phyloP scores from a whole-genome alignment of 2,113 vertebrate species.

The Prionailurus bengalensis region DNA sequence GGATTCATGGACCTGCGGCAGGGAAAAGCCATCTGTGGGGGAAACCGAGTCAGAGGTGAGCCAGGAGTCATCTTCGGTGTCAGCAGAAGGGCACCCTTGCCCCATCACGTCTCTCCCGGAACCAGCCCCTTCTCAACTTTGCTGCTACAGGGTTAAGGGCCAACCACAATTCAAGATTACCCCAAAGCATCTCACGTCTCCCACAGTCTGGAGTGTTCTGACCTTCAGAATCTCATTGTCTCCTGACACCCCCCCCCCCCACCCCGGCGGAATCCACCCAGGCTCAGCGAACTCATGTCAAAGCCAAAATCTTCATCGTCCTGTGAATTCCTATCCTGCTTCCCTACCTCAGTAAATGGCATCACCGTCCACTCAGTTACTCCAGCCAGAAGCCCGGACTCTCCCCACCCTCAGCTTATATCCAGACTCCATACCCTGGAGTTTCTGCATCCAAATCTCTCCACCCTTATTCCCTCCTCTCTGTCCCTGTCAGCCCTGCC shows the following conservation, averaged over 20 bases:
- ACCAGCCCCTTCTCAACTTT: neutral
- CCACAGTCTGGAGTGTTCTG: neutral
- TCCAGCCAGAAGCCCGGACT: neutral
- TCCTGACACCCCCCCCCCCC: too few species aligned
- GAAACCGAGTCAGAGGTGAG: neutral
- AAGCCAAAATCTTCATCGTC: neutral
- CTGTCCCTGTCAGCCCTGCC: neutral
- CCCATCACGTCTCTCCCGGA: neutral
- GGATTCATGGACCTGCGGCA: neutral
- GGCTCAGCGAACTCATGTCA: fast-evolving
- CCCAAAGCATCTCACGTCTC: fast-evolving
- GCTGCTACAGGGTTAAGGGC: neutral
- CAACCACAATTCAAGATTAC: neutral
- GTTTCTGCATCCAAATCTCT: neutral
- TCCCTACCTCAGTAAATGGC: neutral
- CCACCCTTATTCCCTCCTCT: neutral
- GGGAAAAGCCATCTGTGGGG: constrained; percentile 55
- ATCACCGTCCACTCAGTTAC: neutral
- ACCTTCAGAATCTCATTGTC: neutral
- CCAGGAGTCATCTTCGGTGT: neutral
- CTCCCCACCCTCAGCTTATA: too few species aligned
- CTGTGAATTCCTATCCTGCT: neutral
- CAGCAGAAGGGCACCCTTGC: neutral
- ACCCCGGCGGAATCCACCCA: too few species aligned
- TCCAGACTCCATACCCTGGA: neutral